Percentiles rank a stretch among this genome's conserved stretches.
These are phyloP conservation scores for Trichogramma evanescens DNA, from an alignment of 2,888 invertebrate species.

Conservation along the genomic window DNA sequence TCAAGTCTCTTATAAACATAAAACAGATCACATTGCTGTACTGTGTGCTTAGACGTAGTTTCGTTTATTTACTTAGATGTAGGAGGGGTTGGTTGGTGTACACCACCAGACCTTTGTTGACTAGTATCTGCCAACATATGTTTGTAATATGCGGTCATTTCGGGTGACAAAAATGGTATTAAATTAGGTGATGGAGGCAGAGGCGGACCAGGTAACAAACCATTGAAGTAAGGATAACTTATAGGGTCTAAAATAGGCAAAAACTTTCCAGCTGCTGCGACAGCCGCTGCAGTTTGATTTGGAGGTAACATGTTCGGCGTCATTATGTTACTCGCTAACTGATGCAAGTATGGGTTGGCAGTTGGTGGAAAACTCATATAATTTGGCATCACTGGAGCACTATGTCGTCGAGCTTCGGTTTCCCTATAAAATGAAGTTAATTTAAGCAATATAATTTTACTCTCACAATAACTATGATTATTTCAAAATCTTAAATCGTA, in stretches of 20 bases:
- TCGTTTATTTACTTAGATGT: conserved; percentile 40
- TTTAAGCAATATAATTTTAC: too few relatives aligned
- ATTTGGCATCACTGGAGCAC: conserved; percentile 34
- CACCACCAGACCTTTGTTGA: conserved; percentile 2
- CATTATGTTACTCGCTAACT: conserved; percentile 26
- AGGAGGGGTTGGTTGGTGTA: conserved; percentile 36
- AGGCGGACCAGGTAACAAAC: conserved; percentile 44
- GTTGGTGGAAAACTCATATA: conserved; percentile 30
- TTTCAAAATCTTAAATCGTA: too few relatives aligned
- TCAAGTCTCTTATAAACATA: too few relatives aligned
- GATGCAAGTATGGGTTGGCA: conserved; percentile 35
- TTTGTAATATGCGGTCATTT: conserved; percentile 51
- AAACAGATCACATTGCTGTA: too few relatives aligned
- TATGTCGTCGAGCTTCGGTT: conserved; percentile 29
- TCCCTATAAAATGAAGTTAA: conserved; percentile 4
- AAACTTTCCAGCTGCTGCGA: conserved; percentile 41
- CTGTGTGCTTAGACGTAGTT: too few relatives aligned
- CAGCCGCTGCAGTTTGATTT: conserved; percentile 26
- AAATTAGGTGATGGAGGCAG: conserved; percentile 32
- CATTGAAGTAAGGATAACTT: conserved; percentile 50
- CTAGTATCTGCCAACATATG: conserved; percentile 47
- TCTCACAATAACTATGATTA: too few relatives aligned
- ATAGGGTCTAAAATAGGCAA: conserved; percentile 47
- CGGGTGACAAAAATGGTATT: conserved; percentile 44
- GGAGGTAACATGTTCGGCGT: background rate